Evolutionary conservation across 1,140 invertebrate genomes (phyloP).

Genomic region (Heliothis subflexa): DNA sequence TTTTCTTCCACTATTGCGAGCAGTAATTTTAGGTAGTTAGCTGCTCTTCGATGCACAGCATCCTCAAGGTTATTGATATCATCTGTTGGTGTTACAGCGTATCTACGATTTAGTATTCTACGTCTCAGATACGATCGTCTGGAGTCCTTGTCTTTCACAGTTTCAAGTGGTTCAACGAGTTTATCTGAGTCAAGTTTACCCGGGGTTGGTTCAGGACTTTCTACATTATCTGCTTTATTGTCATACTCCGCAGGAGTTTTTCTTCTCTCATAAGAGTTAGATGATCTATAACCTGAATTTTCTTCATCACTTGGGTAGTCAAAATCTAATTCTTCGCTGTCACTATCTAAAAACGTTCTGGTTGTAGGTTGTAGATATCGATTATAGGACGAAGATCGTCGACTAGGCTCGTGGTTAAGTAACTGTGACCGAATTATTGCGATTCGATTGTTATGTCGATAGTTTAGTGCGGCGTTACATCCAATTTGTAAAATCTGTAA

Average conservation of each 20-base stretch:
- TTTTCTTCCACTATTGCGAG: neutral
- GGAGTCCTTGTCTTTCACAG: neutral
- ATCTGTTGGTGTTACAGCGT: neutral
- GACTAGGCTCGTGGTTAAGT: neutral
- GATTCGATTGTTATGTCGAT: neutral
- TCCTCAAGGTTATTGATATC: neutral
- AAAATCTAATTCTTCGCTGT: neutral
- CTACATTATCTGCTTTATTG: neutral
- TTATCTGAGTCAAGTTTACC: neutral
- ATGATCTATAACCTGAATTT: neutral
- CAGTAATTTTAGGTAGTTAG: neutral
- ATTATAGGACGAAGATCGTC: neutral
- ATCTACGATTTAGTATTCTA: neutral
- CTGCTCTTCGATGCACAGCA: neutral
- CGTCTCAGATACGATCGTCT: neutral
- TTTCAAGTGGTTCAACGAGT: neutral
- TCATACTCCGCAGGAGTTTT: neutral
- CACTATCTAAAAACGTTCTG: neutral
- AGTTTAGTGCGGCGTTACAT: neutral
- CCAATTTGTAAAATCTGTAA: constrained; percentile 35
- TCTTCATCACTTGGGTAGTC: neutral
- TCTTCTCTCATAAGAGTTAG: neutral
- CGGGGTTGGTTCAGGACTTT: neutral
- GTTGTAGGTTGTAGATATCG: neutral
- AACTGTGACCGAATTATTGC: neutral